Evolutionary conservation across 2,113 vertebrate genomes (phyloP), one percentile per base, ranked within the genome.

Genomic region (Sitta europaea): DNA sequence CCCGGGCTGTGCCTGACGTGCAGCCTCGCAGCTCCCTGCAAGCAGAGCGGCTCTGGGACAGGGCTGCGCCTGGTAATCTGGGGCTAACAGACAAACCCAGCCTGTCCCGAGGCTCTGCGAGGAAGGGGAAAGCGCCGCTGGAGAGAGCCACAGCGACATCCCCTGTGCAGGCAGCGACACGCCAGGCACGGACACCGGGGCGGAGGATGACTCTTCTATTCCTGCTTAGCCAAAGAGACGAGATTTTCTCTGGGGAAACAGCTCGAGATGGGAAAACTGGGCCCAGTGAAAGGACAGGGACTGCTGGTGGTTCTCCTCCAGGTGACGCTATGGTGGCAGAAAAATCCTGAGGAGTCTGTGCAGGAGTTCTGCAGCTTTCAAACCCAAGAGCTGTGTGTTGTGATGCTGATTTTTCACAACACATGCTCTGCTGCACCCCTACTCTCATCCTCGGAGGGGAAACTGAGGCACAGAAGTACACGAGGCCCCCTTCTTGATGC

Each of bases 401-500:
- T 14, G 42, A 2, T 78, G 62, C 13, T 47, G 47, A 61, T 45
- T 29, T 48, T 4, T 11, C 21, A 16, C 0, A 1, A 17, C 1
- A 3, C 14, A 1, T 16, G 23, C 33, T 77, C 43, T 84, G 38
- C 58, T 63, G 58, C 38, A 38, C 5, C 40, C 11, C 43, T 35
- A 4, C 10, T 45, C 43, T 38, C 15, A 65, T 10, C 51, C 40
- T 47, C 13, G 4, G 25, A 21, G 19, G 63, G 58, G 36, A 89
- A 86, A 84, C 53, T 50, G 86, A 79, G 92, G 62, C 75, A 88
- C 61, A 8, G 62, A 47, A 36, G 42, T 42, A 24, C 36, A n/a
- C 0, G 0, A 55, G 21, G 12, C 4, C 12, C 12, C 20, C 15
- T 20, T 65, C 45, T 68, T 0, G 0, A 2, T 24, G 38, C 14